Conservation (phyloP, 2,888 invertebrate species). For the Stomorhina lunata region DNA sequence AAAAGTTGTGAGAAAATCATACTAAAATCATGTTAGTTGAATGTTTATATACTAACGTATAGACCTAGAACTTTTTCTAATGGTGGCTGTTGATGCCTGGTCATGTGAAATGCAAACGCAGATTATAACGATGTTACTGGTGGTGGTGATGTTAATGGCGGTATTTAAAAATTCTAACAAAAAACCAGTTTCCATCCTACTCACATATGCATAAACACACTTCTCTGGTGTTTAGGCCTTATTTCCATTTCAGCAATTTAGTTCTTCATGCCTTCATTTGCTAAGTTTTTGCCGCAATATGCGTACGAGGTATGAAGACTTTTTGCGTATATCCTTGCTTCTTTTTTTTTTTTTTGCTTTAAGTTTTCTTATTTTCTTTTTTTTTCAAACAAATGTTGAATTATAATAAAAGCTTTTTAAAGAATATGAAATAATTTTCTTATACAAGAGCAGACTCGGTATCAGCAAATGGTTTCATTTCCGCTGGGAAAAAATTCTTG, state of each 20-base stretch:
- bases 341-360: neutral
- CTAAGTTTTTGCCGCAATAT: neutral
- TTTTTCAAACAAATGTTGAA: neutral
- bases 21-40: neutral
- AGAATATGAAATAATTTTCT: neutral
- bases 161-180: neutral
- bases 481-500: conserved; percentile 36
- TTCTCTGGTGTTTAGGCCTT: neutral
- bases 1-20: neutral
- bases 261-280: conserved; percentile 44
- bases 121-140: conserved; percentile 7
- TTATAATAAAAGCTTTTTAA: neutral
- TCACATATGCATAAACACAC: neutral
- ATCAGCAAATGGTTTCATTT: conserved; percentile 59
- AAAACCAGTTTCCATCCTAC: neutral
- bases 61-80: too few species aligned
- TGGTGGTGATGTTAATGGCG: conserved; percentile 18
- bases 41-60: too few species aligned
- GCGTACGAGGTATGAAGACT: too few species aligned
- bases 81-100: neutral
- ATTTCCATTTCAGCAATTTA: conserved; percentile 45
- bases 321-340: too few species aligned
- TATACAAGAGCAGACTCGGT: conserved; percentile 38
- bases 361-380: neutral
- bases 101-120: neutral